Evolutionary conservation across 2,797 vertebrate genomes (phyloP).

Genomic region (Helostoma temminkii): DNA sequence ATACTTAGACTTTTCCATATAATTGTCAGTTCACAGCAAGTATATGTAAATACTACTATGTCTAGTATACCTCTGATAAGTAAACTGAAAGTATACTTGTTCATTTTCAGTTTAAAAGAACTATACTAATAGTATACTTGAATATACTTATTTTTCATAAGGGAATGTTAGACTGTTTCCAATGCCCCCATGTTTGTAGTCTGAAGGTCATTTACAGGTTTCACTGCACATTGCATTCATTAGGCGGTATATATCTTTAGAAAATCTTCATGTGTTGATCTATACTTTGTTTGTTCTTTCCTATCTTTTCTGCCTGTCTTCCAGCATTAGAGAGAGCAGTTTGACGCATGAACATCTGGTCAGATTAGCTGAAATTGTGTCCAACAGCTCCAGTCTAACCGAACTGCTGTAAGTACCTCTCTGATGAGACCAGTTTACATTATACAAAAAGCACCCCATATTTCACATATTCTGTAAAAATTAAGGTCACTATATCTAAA

Average conservation of each 20-base stretch:
- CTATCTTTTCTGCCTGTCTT: neutral
- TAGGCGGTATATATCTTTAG: neutral
- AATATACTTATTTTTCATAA: no score
- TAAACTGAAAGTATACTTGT: no score
- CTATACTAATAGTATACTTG: no score
- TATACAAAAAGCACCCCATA: neutral
- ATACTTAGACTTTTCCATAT: no score
- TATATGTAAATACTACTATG: no score
- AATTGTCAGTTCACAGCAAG: no score
- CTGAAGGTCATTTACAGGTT: neutral
- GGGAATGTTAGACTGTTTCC: no score
- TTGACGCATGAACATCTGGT: slow-evolving; percentile 67
- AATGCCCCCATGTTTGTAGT: neutral
- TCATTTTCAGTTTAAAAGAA: no score
- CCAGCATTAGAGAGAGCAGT: slow-evolving; percentile 72
- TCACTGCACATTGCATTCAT: neutral
- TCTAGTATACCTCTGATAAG: no score
- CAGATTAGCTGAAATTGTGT: slow-evolving; percentile 69
- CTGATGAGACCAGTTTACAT: neutral
- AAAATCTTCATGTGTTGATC: neutral
- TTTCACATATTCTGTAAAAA: neutral
- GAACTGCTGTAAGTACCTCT: slow-evolving; percentile 77
- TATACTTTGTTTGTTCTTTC: no score
- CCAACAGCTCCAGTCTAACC: slow-evolving; percentile 55
- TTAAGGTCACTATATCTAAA: no score